These are phyloP conservation scores for Syncerus caffer DNA, from an alignment of 2,797 vertebrate species.

Conservation along the genomic window DNA sequence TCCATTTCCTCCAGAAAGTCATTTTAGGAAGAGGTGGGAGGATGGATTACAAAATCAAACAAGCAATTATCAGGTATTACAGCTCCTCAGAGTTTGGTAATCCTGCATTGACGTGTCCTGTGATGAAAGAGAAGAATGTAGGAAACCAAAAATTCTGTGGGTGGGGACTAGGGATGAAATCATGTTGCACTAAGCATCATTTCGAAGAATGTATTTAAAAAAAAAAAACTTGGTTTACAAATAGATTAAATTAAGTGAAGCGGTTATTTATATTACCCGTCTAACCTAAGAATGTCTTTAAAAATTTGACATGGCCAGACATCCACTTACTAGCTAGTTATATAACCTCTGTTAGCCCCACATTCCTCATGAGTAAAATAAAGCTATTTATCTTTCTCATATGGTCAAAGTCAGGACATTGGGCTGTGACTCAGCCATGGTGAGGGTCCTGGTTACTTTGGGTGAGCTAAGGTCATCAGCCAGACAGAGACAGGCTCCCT, in stretches of 20 bases:
- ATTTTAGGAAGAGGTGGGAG: conserved; percentile 4
- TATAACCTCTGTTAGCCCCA: background rate
- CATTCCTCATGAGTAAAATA: background rate
- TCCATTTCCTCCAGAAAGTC: background rate
- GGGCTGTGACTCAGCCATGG: background rate
- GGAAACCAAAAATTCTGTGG: background rate
- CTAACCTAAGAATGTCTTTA: background rate
- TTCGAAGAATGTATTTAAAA: background rate
- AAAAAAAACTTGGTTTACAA: background rate
- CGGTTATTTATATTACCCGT: background rate
- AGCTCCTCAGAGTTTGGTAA: background rate
- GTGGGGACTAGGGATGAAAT: background rate
- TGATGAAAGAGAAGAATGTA: background rate
- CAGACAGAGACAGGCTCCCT: background rate
- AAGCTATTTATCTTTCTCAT: background rate
- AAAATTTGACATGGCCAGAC: background rate
- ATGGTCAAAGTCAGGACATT: background rate
- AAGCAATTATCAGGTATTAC: background rate
- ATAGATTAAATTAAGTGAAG: background rate
- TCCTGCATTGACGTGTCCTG: background rate
- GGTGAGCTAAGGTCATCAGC: background rate
- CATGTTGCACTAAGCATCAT: background rate
- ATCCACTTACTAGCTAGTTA: background rate
- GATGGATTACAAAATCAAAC: conserved; percentile 4
- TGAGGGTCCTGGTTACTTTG: background rate